Evolutionary conservation across 1,140 invertebrate species (phyloP).

Genomic region (Pseudachorutes palmiensis): DNA sequence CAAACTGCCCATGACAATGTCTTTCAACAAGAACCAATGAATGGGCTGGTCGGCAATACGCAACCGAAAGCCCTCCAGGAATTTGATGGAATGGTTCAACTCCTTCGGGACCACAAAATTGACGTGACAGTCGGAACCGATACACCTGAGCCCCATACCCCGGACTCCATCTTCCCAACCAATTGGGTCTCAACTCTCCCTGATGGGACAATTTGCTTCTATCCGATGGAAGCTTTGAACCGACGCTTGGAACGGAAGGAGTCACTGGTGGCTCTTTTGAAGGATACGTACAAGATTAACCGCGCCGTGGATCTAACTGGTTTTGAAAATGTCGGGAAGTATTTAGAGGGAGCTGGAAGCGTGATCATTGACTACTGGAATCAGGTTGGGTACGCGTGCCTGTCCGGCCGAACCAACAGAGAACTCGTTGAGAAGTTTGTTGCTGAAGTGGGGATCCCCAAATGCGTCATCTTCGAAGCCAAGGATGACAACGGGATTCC

Average conservation of each 20-base stretch:
- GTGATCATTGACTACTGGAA: constrained; percentile 35
- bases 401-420: constrained; percentile 27
- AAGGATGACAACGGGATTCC: constrained; percentile 20
- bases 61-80: constrained; percentile 23
- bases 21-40: constrained; percentile 21
- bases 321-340: constrained; percentile 27
- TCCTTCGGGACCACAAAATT: constrained; percentile 19
- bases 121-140: constrained; percentile 31
- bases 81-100: constrained; percentile 33
- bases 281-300: constrained; percentile 17
- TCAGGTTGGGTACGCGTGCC: constrained; percentile 29
- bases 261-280: constrained; percentile 10
- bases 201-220: constrained; percentile 26
- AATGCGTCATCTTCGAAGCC: constrained; percentile 24
- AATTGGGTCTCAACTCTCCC: constrained; percentile 36
- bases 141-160: constrained; percentile 21
- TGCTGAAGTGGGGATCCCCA: constrained; percentile 20
- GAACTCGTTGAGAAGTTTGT: constrained; percentile 28
- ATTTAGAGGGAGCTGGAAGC: constrained; percentile 38
- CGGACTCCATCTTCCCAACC: constrained; percentile 39
- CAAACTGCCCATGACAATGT: constrained; percentile 35
- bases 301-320: constrained; percentile 23
- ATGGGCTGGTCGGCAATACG: neutral
- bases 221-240: constrained; percentile 33
- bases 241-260: constrained; percentile 30